Evolutionary conservation across 1,140 invertebrate genomes (phyloP), one percentile per base, ranked within the genome.

Genomic region (Oryctes rhinoceros): DNA sequence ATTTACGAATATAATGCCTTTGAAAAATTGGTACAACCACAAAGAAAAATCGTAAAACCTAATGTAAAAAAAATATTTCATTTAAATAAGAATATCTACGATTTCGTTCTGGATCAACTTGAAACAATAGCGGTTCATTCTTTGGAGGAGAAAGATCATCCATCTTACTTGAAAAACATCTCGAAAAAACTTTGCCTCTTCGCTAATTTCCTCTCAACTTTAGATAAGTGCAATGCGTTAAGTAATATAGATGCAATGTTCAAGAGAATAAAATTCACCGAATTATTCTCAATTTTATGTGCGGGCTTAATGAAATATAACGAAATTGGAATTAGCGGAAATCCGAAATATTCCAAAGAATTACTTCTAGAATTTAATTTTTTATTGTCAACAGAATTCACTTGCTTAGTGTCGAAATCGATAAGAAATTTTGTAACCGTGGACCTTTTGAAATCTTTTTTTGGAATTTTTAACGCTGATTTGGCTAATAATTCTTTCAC

Each of bases 1-100:
- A 76, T 86, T 35, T 84, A 84, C 79, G 75, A 83, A 4, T 84
- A 80, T 77, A 82, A 80, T 48, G 76, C 62, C 24, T 84, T 85
- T 79, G 47, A n/a, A 11, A 76, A 76, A 10, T 47, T 49, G n/a
- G 13, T 37, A 47, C 15, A 9, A 9, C 9, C 37, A 9, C 11
- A 39, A 15, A n/a, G 4, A 7, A 76, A 47, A 20, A 48, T 3
- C 20, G 15, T 15, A 0, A 76, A 47, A 47, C 13, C 6, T 76
- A 1, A 49, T 24, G 11, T 24, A 30, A 24, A 4, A 71, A 71
- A 35, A 24, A 35, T 71, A 10, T 15, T 37, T 71, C 11, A 30
- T 37, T 71, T 71, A 24, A 71, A 71, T 11, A 24, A 71, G 24
- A 24, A 71, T 9, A 71, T 24, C 4, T 37, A 71, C 9, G 4